Conservation (phyloP, 1,140 invertebrate genomes). For the Drosophila watanabei region DNA sequence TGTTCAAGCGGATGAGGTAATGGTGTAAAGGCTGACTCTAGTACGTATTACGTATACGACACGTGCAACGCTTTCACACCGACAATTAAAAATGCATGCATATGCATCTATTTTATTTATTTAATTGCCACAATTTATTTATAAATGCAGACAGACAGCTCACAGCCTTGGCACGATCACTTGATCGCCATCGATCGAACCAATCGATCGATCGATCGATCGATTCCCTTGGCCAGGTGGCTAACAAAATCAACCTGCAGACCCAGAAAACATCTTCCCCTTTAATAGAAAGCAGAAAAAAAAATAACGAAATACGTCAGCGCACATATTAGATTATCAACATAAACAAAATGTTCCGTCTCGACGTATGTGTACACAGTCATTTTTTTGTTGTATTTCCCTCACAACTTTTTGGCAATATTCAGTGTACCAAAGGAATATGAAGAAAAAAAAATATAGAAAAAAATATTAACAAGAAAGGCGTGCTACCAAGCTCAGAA, state of each 20-base stretch:
- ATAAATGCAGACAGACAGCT: conserved; percentile 72
- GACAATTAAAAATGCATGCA: conserved; percentile 66
- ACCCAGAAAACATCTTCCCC: conserved; percentile 21
- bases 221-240: conserved; percentile 57
- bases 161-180: conserved; percentile 60
- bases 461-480: neutral
- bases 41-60: conserved; percentile 75
- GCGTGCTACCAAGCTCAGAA: no score
- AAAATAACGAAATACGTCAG: conserved; percentile 44
- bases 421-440: conserved; percentile 33
- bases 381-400: conserved; percentile 38
- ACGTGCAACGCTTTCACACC: conserved; percentile 67
- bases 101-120: conserved; percentile 76
- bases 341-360: conserved; percentile 78
- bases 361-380: conserved; percentile 53
- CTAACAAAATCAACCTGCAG: conserved; percentile 36
- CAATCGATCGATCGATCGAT: conserved; percentile 28
- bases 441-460: neutral
- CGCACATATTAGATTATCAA: conserved; percentile 82
- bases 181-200: conserved; percentile 24
- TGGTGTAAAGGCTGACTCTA: conserved; percentile 25
- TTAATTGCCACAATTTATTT: conserved; percentile 79
- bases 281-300: conserved; percentile 3
- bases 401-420: conserved; percentile 45
- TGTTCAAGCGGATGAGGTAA: conserved; percentile 5